A percentile compares a stretch with the other conserved stretches of the same genome.
Evolutionary conservation across 2,797 vertebrate genomes (phyloP).

Genomic region (Alca torda): DNA sequence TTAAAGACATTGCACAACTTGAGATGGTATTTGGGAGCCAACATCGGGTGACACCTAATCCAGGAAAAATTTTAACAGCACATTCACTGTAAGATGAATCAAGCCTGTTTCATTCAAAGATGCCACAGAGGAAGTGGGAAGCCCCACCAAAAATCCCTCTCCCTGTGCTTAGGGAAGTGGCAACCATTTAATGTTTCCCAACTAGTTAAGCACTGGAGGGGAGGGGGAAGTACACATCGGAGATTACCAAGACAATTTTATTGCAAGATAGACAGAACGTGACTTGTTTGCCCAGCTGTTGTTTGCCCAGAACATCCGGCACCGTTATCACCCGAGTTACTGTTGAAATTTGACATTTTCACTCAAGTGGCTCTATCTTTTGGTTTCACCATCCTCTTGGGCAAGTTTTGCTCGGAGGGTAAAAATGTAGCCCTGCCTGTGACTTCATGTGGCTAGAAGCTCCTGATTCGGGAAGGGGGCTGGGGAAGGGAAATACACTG

Average conservation of each 20-base stretch:
- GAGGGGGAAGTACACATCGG: neutral
- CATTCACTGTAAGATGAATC: neutral
- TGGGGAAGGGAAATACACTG: neutral
- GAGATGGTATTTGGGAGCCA: neutral
- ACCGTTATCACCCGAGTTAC: neutral
- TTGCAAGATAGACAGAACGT: constrained; percentile 34
- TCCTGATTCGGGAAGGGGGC: neutral
- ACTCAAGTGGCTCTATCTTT: neutral
- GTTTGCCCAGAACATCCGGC: constrained; percentile 46
- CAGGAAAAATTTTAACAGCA: neutral
- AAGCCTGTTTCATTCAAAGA: neutral
- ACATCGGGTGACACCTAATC: neutral
- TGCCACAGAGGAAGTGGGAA: neutral
- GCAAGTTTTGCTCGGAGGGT: neutral
- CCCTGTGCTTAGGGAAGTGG: neutral
- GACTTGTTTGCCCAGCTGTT: constrained; percentile 63
- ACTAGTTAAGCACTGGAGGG: neutral
- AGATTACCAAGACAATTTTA: constrained; percentile 45
- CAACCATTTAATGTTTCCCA: constrained; percentile 1
- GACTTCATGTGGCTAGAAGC: neutral
- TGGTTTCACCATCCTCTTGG: constrained; percentile 10
- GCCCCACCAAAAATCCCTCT: constrained; percentile 22
- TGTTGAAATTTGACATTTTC: neutral
- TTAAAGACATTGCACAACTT: neutral
- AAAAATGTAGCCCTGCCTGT: neutral